Conservation (phyloP, 2,888 invertebrate genomes). For the Eupithecia subfuscata region DNA sequence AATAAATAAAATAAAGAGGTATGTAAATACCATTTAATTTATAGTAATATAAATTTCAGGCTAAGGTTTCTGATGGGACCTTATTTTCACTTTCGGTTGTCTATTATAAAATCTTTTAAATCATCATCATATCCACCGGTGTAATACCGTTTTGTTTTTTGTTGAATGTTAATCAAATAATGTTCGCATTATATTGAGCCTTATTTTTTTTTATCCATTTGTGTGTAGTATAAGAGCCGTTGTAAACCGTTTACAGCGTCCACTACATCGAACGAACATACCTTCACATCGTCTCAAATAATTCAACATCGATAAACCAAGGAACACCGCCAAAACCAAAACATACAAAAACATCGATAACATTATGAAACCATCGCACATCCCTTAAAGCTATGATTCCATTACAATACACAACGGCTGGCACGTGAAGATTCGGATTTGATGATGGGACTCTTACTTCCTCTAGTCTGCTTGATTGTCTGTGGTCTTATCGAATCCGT, state of each 20-base stretch:
- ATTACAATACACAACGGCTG: conserved; percentile 13
- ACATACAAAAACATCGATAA: conserved; percentile 2
- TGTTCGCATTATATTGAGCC: not conserved
- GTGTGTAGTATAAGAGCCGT: not conserved
- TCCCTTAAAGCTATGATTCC: conserved; percentile 30
- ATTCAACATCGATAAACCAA: not conserved
- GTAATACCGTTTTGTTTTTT: too few species aligned
- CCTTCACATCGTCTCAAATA: not conserved
- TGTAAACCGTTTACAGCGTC: not conserved
- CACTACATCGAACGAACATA: not conserved
- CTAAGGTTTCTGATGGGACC: not conserved
- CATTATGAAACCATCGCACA: not conserved
- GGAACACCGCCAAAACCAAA: not conserved
- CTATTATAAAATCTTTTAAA: too few species aligned
- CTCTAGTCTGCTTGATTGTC: conserved; percentile 29
- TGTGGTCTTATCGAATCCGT: conserved; percentile 22
- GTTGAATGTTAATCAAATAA: too few species aligned
- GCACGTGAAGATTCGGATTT: conserved; percentile 28
- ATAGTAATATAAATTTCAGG: too few species aligned
- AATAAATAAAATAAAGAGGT: too few species aligned
- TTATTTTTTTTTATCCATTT: not conserved
- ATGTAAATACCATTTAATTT: too few species aligned
- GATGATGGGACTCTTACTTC: conserved; percentile 31
- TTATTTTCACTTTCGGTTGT: too few species aligned
- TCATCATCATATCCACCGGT: too few species aligned